phyloP scores from a whole-genome alignment of 2,797 vertebrate species.

The Sebastes glaucus region DNA sequence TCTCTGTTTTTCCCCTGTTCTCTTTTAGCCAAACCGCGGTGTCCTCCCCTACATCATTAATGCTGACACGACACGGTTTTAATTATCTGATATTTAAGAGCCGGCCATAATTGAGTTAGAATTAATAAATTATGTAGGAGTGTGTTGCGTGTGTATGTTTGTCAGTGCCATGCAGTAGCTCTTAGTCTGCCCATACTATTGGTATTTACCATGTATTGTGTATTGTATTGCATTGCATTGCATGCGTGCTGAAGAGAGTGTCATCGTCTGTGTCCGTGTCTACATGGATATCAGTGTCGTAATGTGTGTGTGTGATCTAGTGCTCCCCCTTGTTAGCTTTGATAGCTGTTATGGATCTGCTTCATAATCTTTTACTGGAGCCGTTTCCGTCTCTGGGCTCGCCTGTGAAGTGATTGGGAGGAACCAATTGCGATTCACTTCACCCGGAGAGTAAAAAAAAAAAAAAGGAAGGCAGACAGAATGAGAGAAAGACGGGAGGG shows the following conservation, averaged over 20 bases:
- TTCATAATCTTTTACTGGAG: constrained; percentile 73
- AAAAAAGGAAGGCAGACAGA: background rate
- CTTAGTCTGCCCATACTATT: background rate
- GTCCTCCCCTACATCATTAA: background rate
- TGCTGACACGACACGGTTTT: constrained; percentile 13
- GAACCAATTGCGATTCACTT: constrained; percentile 35
- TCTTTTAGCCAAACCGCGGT: background rate
- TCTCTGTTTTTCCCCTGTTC: background rate
- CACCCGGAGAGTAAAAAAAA: background rate
- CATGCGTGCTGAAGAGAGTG: background rate
- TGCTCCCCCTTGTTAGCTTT: constrained; percentile 62
- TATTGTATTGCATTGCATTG: background rate
- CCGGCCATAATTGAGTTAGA: background rate
- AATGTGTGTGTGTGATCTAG: background rate
- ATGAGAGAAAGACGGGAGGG: background rate
- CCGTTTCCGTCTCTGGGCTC: constrained; percentile 25
- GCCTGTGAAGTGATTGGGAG: constrained; percentile 43
- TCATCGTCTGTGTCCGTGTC: background rate
- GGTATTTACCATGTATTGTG: background rate
- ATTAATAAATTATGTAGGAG: background rate
- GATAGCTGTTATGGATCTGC: constrained; percentile 65
- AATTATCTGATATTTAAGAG: constrained; percentile 21
- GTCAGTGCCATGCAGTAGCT: background rate
- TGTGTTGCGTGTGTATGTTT: background rate
- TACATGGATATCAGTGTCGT: background rate